Base-by-base conservation (phyloP, 2,888 invertebrate species). In the Acrocyrtus sp. region DNA sequence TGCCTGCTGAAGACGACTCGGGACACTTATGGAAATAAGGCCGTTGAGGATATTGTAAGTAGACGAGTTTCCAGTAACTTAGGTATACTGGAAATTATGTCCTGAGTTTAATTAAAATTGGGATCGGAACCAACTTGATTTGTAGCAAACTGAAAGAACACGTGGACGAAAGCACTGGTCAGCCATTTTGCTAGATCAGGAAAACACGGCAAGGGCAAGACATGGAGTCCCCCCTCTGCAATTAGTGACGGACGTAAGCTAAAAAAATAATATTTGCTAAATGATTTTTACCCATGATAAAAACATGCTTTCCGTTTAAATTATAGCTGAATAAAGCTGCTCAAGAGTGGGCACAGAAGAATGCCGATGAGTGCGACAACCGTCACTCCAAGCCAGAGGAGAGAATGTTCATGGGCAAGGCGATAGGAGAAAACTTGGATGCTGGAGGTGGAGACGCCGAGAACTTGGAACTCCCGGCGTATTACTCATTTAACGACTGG, bases 281-380 rank as follows among this genome's bases (percentile, higher is more conserved):
- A n/a, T 45, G 45, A n/a, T n/a, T 45, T 45, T 45, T 5, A 21
- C 6, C 10, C n/a, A 45, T 1, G 47, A 58, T 1, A 34, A 29
- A 53, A 27, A 21, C 1, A 27, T 1, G 21, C 5, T 19, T 27
- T 17, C 2, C 24, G 10, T 15, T 58, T 24, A 54, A 54, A 17
- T 26, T 8, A 17, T 51, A 67, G 66, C 51, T 69, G 19, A 63
- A 56, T 26, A 43, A 21, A 12, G 57, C 53, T 1, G 70, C 70
- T 12, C 62, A 70, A 51, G 15, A 12, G 5, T 70, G 70, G 70
- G 70, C 70, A 3, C 57, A 62, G 10, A 53, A 21, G 12, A 57
- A 56, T 10, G 70, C 70, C 27, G 8, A 8, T 4, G 45, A 57
- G n/a, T 70, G 70, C 45, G 22, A 70, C 21, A 63, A 57, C 57